Evolutionary conservation across 2,113 vertebrate genomes (phyloP), one percentile per base, ranked within the genome.

Genomic region (Myanophis thanlyinensis): DNA sequence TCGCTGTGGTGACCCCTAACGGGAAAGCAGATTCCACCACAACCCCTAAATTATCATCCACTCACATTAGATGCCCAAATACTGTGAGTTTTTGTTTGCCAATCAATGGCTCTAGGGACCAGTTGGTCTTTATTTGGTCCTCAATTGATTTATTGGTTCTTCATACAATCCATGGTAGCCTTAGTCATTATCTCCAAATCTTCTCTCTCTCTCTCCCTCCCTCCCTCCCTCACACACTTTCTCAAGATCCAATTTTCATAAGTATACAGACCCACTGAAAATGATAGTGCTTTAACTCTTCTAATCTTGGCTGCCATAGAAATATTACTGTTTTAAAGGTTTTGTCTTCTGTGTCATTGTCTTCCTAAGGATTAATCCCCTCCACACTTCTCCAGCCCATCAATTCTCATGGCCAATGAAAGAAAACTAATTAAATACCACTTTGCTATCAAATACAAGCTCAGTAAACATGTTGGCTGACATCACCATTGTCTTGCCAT

Each of bases 1-100:
- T n/a, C n/a, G n/a, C n/a, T n/a, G n/a, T n/a, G n/a, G n/a, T n/a
- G n/a, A n/a, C n/a, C n/a, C n/a, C n/a, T n/a, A n/a, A n/a, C n/a
- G n/a, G n/a, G n/a, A n/a, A n/a, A 40, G n/a, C 1, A 73, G 13
- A 40, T 73, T 62, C 1, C 0, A 0, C 0, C 2, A 0, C n/a
- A n/a, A n/a, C n/a, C 2, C n/a, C n/a, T 7, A 73, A 40, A 40
- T 5, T 73, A 40, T 73, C 67, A 40, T 20, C 67, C 15, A 40
- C 35, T 40, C 18, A 22, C 15, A 80, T 40, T 35, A 80, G n/a
- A 40, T 40, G 35, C 15, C 67, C 67, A 40, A 80, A 80, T 18
- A 80, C 6, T 80, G 35, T 80, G 67, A 80, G 73, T 80, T 80
- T 80, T 80, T 44, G 35, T 80, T 22, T 80, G 18, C 18, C 8